Conservation (phyloP, 1,140 invertebrate genomes). For the Holotrichia oblita region DNA sequence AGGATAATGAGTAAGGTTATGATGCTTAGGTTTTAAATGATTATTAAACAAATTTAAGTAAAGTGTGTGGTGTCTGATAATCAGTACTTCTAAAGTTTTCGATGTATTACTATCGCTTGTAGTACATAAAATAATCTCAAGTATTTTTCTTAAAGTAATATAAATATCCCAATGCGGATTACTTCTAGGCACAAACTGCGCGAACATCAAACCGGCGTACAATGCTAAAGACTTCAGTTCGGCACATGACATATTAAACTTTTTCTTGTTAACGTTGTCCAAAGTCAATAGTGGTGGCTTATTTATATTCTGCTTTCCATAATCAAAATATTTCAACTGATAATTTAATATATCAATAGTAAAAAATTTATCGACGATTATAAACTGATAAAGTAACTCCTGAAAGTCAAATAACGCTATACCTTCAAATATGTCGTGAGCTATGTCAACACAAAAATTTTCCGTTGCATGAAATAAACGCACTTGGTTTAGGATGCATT, state of each 20-base stretch:
- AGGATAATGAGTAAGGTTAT: too few species aligned
- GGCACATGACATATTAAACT: not conserved
- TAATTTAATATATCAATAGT: not conserved
- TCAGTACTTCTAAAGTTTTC: too few species aligned
- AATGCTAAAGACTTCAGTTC: not conserved
- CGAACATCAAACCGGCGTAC: too few species aligned
- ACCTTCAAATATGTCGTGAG: constrained; percentile 60
- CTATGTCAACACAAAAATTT: constrained; percentile 57
- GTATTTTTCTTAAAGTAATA: too few species aligned
- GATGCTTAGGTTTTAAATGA: too few species aligned
- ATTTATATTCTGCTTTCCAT: not conserved
- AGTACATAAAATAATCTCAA: too few species aligned
- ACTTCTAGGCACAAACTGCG: too few species aligned
- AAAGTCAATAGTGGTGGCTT: not conserved
- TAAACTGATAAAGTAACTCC: constrained; percentile 9
- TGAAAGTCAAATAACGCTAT: constrained; percentile 40
- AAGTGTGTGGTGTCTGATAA: too few species aligned
- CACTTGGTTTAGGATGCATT: not conserved
- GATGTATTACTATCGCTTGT: too few species aligned
- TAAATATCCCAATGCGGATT: too few species aligned
- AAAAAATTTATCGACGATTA: constrained; percentile 7
- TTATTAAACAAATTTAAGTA: too few species aligned
- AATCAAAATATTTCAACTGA: not conserved
- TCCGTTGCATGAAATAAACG: constrained; percentile 55
- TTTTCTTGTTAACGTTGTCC: constrained; percentile 7